Evolutionary conservation across 2,113 vertebrate genomes (phyloP).

Genomic region (Illadopsis cleaveri): DNA sequence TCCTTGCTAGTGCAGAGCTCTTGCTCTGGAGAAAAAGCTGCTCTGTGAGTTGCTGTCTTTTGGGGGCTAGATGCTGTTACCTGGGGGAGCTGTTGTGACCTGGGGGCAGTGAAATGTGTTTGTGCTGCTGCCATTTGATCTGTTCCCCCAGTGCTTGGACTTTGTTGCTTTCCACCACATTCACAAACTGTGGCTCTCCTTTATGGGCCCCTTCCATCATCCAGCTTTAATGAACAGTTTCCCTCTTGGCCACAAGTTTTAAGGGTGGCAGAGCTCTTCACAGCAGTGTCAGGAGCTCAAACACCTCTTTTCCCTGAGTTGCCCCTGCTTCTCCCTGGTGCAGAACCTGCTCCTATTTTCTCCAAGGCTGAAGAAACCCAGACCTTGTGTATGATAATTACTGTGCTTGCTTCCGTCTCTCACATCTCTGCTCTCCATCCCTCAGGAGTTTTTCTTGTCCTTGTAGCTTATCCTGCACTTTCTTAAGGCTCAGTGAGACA

Average conservation of each 20-base stretch:
- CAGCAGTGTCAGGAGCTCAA: background rate
- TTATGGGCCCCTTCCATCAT: background rate
- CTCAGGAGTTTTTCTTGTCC: background rate
- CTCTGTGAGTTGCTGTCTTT: background rate
- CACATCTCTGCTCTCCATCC: background rate
- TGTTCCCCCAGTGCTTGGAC: background rate
- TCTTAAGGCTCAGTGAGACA: background rate
- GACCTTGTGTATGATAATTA: background rate
- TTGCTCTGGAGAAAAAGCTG: background rate
- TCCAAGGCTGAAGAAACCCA: background rate
- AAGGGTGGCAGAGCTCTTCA: background rate
- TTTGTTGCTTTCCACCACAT: background rate
- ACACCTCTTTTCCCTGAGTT: background rate
- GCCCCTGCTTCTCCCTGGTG: background rate
- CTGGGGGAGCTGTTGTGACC: background rate
- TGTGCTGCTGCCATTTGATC: background rate
- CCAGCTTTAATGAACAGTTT: background rate
- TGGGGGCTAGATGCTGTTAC: background rate
- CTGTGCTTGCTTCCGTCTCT: background rate
- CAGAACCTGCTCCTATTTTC: background rate
- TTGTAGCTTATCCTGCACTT: background rate
- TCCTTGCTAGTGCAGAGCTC: background rate
- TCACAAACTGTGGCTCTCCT: background rate
- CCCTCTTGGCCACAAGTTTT: fast-evolving
- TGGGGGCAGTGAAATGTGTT: background rate